Percentiles rank a stretch among this genome's conserved stretches.
Evolutionary conservation across 2,888 invertebrate species (phyloP).

Genomic region (Minunthozetes semirufus): DNA sequence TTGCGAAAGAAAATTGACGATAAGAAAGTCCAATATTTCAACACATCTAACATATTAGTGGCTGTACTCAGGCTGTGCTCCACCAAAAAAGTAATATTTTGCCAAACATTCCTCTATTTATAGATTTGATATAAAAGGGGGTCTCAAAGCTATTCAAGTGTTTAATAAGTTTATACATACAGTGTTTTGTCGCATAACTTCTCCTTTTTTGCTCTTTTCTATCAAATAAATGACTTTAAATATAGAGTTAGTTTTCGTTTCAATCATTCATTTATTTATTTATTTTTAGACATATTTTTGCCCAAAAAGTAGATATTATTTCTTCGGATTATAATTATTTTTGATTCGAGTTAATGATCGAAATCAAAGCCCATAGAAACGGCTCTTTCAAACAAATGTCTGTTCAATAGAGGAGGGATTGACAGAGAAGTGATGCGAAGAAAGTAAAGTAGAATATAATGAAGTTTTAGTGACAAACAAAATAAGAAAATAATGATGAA

Average conservation of each 20-base stretch:
- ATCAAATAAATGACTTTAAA: neutral
- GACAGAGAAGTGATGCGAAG: too few relatives aligned
- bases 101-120: slow-evolving; percentile 17
- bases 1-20: slow-evolving; percentile 19
- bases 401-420: too few relatives aligned
- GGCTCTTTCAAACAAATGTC: too few relatives aligned
- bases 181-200: neutral
- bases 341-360: too few relatives aligned
- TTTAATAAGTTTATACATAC: slow-evolving; percentile 28
- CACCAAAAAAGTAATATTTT: slow-evolving; percentile 26
- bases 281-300: neutral
- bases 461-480: too few relatives aligned
- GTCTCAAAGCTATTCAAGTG: neutral
- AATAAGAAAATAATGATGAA: neutral
- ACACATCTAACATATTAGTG: neutral
- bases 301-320: neutral
- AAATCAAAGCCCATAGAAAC: too few relatives aligned
- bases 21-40: slow-evolving; percentile 27
- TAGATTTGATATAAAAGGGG: slow-evolving; percentile 18
- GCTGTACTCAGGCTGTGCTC: neutral
- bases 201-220: neutral
- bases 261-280: neutral
- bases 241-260: slow-evolving; percentile 15
- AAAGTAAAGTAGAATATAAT: too few relatives aligned
- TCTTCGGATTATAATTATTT: too few relatives aligned